phyloP scores from a whole-genome alignment of 2,113 vertebrate genomes.

The Agapornis roseicollis region DNA sequence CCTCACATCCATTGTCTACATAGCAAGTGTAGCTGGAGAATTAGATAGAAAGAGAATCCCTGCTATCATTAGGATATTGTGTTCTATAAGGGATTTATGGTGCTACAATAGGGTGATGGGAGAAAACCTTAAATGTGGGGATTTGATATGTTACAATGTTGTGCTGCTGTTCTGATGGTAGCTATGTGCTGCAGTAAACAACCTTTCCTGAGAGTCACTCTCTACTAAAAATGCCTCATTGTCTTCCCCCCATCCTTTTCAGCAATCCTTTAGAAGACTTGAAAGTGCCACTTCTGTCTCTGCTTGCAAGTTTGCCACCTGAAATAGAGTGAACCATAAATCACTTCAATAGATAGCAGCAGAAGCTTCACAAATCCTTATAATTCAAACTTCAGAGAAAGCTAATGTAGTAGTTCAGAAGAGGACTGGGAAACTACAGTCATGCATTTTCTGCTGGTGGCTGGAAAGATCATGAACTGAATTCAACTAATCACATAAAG shows the following conservation, averaged over 20 bases:
- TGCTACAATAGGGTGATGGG: not conserved
- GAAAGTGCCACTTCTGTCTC: conserved; percentile 3
- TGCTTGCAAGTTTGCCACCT: not conserved
- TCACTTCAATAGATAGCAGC: not conserved
- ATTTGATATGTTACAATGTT: not conserved
- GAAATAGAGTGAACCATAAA: not conserved
- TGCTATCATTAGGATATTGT: not conserved
- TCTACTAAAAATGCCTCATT: not conserved
- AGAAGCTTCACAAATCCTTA: conserved; percentile 15
- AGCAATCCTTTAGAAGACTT: not conserved
- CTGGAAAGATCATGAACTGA: not conserved
- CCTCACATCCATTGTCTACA: not conserved
- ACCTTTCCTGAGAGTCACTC: not conserved
- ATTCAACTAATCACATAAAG: not conserved
- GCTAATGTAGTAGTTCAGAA: not conserved
- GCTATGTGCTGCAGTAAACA: not conserved
- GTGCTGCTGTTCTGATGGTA: not conserved
- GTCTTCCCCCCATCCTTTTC: not conserved
- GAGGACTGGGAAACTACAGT: not conserved
- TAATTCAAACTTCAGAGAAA: conserved; percentile 20
- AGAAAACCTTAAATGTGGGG: not conserved
- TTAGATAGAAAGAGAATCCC: not conserved
- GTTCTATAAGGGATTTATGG: not conserved
- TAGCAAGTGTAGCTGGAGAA: not conserved
- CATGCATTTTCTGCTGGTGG: not conserved